Evolutionary conservation across 2,113 vertebrate species (phyloP), one percentile per base, ranked within the genome.

Genomic region (Fulmarus glacialis): DNA sequence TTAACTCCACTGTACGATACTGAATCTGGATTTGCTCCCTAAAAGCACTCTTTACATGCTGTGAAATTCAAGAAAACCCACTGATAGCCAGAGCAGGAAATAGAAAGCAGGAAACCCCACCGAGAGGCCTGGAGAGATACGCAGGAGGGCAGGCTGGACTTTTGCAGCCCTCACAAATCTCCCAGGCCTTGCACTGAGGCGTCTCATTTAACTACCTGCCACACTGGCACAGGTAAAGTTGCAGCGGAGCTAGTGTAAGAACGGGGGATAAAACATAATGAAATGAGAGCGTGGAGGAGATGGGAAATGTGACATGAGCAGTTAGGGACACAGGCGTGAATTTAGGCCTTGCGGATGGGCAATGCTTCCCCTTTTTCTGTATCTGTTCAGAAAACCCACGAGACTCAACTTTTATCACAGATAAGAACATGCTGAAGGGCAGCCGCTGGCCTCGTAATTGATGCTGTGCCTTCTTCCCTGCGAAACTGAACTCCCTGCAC

Each of bases 121-220:
- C 0, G 2, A 38, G 4, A 72, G 21, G 18, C 16, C 5, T 8
- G 45, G 18, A 29, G 13, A 53, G 52, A 56, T 3, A 7, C 0
- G 4, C 6, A 29, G 16, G 78, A 66, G 24, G 36, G 42, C 58
- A 45, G 20, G 12, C 48, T 40, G 38, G 55, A n/a, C 36, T 26
- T 34, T 1, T 18, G 50, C 62, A 47, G 17, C 52, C 17, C 20
- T 63, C 26, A 3, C 16, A 36, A 15, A 32, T 7, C 26, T 23
- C n/a, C 63, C 30, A 9, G 38, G 23, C 17, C 17, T 48, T 6
- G 19, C 29, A 2, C 30, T 3, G 12, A 16, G 24, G 26, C 0
- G 0, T 13, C 80, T 63, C 30, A 4, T 27, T 13, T 42, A 67
- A 29, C 36, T 13, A 21, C 59, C 45, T 11, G 11, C 47, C 36